Evolutionary conservation across 2,888 invertebrate genomes (phyloP), one percentile per base, ranked within the genome.

Genomic region (Lithosia quadra): DNA sequence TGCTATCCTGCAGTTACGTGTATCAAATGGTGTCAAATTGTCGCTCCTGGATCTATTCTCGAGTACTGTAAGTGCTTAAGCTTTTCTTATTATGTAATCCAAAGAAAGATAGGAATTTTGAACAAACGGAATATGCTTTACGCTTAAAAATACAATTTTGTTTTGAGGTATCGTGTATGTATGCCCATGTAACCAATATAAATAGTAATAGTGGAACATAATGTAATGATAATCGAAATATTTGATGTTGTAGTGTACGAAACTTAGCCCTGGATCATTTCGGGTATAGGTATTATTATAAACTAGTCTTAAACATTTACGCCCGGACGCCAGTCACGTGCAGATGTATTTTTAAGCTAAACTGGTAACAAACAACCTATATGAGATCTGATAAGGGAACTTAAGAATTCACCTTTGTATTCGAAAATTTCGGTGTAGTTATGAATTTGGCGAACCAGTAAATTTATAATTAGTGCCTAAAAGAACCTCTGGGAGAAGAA

Each of bases 21-120:
- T 21, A 43, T 65, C 69, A 63, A 58, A 61, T 57, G 72, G 69
- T 81, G 81, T 81, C 78, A 81, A 78, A 81, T 81, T 79, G 74
- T 80, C 74, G 69, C 72, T 55, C 57, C 69, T 65, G 60, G 49
- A 71, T 72, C 63, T 76, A 68, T 67, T 67, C 34, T 65, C 28
- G 69, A 74, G 74, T 74, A 73, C 70, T 69, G 9, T 63, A 75
- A 73, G 72, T 74, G 71, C 76, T 79, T 72, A 67, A 55, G 71
- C 74, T 76, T 77, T 71, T 72, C 65, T 77, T 36, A 73, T 67
- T 69, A 64, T 83, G 76, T 79, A 83, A 86, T 85, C 86, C 91
- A 89, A 90, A 90, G 89, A 91, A 81, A 81, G 83, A 85, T 86
- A 86, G 91, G 91, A 91, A 92, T 92, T 92, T 92, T 91, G 93